Evolutionary conservation across 2,797 vertebrate species (phyloP), one percentile per base, ranked within the genome.

Genomic region (Poeciliopsis turneri): DNA sequence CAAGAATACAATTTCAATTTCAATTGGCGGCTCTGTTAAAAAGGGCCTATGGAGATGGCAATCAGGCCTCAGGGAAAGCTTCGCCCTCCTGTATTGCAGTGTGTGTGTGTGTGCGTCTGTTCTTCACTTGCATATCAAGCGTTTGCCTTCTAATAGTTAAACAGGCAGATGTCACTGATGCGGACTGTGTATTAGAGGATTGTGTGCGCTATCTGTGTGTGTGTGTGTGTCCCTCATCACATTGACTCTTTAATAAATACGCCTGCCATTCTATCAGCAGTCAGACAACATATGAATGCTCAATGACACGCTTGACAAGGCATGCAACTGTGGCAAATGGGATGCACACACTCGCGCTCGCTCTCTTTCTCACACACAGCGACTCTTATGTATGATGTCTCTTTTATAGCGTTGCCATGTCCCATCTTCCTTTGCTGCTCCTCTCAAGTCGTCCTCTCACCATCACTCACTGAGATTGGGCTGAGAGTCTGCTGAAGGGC

Each of bases 1-100:
- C 89, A 94, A 94, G 90, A 95, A 93, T 93, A 94, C 89, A 92
- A 92, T 95, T 95, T 96, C 92, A 95, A 93, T 95, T 94, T 95
- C 93, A 95, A 94, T 95, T 93, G 92, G 86, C 86, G 87, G 89
- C 85, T 83, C 87, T 90, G 92, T 92, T 95, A 92, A 93, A 91
- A 93, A 86, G 82, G 83, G 87, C 84, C 93, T 92, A 92, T 92
- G 91, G 93, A 93, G 94, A 95, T 93, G 92, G 91, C 93, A 94
- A 95, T 95, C 93, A 92, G 86, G 89, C 87, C 93, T 87, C 86
- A 80, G 88, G 86, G 90, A 88, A 87, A 88, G 84, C 89, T 75
- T 78, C 80, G 74, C 85, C 82, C 78, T 53, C 70, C 70, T 77
- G 76, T 81, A 43, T 86, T 83, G 80, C 81, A 89, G 75, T 89